phyloP scores from a whole-genome alignment of 2,113 vertebrate genomes.

The Onychostruthus taczanowskii region DNA sequence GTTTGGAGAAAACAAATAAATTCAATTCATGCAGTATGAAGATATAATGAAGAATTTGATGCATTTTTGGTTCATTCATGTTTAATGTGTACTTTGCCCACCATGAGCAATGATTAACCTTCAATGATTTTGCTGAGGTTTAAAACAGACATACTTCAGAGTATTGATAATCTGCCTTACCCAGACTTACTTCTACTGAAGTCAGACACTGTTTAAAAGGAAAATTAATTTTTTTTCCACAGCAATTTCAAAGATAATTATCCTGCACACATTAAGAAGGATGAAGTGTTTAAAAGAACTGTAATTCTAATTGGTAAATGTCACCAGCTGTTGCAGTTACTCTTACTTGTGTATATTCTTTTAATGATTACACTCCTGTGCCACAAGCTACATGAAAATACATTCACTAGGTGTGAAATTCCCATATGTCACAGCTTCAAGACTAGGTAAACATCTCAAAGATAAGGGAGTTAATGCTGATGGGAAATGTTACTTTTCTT shows the following conservation, averaged over 20 bases:
- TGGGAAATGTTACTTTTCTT: slow-evolving; percentile 56
- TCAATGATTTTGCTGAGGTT: neutral
- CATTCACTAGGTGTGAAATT: slow-evolving; percentile 85
- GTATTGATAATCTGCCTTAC: slow-evolving; percentile 44
- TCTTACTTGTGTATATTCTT: slow-evolving; percentile 79
- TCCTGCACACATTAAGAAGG: slow-evolving; percentile 67
- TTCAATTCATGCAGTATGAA: neutral
- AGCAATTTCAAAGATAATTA: slow-evolving; percentile 77
- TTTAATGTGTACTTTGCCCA: neutral
- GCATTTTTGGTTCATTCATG: neutral
- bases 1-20: neutral
- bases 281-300: slow-evolving; percentile 79
- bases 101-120: neutral
- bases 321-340: slow-evolving; percentile 84
- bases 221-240: slow-evolving; percentile 75
- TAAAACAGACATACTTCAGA: neutral
- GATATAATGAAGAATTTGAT: neutral
- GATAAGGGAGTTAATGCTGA: slow-evolving; percentile 69
- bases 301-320: slow-evolving; percentile 85
- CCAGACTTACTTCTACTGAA: slow-evolving; percentile 57
- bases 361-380: slow-evolving; percentile 78
- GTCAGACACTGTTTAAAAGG: slow-evolving; percentile 69
- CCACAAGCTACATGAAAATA: slow-evolving; percentile 82
- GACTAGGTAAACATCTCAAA: slow-evolving; percentile 77
- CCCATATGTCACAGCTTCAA: slow-evolving; percentile 82